Base-by-base conservation (phyloP, 2,797 vertebrate species). In the Pteronotus mesoamericanus region DNA sequence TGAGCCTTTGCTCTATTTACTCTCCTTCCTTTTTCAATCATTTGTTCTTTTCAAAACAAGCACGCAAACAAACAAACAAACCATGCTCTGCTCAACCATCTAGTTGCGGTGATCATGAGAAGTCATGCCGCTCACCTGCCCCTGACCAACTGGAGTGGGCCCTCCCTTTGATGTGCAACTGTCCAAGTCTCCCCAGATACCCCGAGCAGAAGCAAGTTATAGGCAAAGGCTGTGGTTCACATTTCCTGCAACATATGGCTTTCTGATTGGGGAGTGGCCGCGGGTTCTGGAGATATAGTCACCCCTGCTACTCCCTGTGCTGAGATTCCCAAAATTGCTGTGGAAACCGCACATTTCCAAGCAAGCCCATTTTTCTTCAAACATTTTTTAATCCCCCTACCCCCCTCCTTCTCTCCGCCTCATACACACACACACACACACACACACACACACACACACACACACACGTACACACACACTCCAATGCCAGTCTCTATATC, bases 161-260 rank as follows among this genome's bases (percentile, higher is more conserved):
- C 55, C 37, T 80, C 24, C 16, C 46, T 96, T 95, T 96, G 87
- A 92, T 96, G 48, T 96, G 34, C 26, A 66, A 1, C 85, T 80
- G 66, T 42, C 34, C 68, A 44, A 21, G 72, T 71, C 94, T 85
- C 75, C 94, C 85, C 68, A 59, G 85, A 82, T 44, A 51, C 8
- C 39, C 59, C 0, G 1, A 90, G 92, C 39, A 22, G 82, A 68
- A 75, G 57, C 1, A 0, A 82, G 92, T 89, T 18, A 24, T 9
- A 6, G 0, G 29, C 55, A 22, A 91, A 34, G 19, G 8, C 75
- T 94, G 77, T 9, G 77, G 90, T 39, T 96, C 71, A 3, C 29
- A 82, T 75, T 69, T 51, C 39, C 12, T 29, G 7, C 34, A 11
- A n/a, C 77, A 92, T 32, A 15, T 29, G 90, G n/a, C 53, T 53